Evolutionary conservation across 2,797 vertebrate genomes (phyloP).

Genomic region (Acipenser ruthenus): DNA sequence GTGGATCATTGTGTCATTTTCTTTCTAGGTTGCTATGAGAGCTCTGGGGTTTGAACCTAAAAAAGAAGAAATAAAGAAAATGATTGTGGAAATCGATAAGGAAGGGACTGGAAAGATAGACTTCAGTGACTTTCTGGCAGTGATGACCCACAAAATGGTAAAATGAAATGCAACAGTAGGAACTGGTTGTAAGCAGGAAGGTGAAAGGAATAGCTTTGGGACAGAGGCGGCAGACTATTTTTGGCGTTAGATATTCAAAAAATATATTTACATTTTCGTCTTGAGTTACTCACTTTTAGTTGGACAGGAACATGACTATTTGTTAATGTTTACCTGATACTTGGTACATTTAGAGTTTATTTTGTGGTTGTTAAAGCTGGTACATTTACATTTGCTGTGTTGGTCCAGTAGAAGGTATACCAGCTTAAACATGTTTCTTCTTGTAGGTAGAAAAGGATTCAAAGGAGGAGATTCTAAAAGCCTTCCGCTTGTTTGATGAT

Average conservation of each 20-base stretch:
- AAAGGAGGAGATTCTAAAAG: slow-evolving; percentile 93
- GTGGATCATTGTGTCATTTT: slow-evolving; percentile 11
- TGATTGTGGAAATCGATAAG: slow-evolving; percentile 82
- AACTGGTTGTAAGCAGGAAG: background rate
- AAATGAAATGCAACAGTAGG: slow-evolving; percentile 10
- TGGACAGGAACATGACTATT: too few species aligned
- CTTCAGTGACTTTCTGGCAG: slow-evolving; percentile 72
- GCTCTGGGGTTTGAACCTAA: slow-evolving; percentile 91
- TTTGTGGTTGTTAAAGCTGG: too few species aligned
- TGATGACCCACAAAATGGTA: slow-evolving; percentile 96
- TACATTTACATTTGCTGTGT: too few species aligned
- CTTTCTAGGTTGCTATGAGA: slow-evolving; percentile 83
- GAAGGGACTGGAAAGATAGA: slow-evolving; percentile 85
- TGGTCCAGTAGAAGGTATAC: too few species aligned
- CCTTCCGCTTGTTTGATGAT: slow-evolving; percentile 87
- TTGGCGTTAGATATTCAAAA: background rate
- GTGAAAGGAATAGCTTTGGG: too few species aligned
- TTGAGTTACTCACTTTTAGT: too few species aligned
- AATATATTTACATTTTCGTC: background rate
- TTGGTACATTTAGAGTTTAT: too few species aligned
- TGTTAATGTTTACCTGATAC: too few species aligned
- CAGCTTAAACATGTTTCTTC: slow-evolving; percentile 7
- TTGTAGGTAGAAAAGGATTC: slow-evolving; percentile 87
- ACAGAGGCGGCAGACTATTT: too few species aligned
- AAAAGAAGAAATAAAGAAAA: slow-evolving; percentile 94